phyloP scores from a whole-genome alignment of 2,888 invertebrate genomes.

The Cremastinae sp. region DNA sequence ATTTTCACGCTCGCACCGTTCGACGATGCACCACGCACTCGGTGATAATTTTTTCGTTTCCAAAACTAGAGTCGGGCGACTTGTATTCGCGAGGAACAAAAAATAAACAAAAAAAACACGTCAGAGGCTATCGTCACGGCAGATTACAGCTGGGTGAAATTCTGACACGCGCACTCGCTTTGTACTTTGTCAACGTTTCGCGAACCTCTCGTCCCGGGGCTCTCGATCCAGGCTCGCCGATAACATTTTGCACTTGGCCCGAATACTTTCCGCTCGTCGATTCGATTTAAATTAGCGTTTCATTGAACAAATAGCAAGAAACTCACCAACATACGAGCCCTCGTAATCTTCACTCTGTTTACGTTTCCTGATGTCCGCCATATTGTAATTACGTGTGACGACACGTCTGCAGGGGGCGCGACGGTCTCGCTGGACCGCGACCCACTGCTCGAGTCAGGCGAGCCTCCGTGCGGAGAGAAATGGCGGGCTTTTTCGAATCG shows the following conservation, averaged over 20 bases:
- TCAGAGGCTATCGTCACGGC: constrained; percentile 48
- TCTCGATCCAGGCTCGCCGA: constrained; percentile 39
- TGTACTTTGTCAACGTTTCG: not conserved
- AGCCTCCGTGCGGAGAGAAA: constrained; percentile 46
- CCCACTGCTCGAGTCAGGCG: constrained; percentile 66
- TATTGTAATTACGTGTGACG: constrained; percentile 76
- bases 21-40: constrained; percentile 4
- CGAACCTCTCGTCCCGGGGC: not conserved
- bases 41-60: constrained; percentile 34
- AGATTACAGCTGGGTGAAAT: constrained; percentile 68
- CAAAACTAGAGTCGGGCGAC: not conserved
- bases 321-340: constrained; percentile 78
- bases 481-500: constrained; percentile 28
- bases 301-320: constrained; percentile 30
- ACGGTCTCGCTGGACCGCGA: constrained; percentile 53
- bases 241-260: constrained; percentile 15
- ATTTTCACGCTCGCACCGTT: not conserved
- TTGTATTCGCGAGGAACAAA: constrained; percentile 52
- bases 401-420: constrained; percentile 74
- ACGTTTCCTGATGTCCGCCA: constrained; percentile 82
- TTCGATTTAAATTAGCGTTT: not conserved
- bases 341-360: constrained; percentile 81
- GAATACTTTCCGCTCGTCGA: not conserved
- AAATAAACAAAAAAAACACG: constrained; percentile 58
- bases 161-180: constrained; percentile 43